These are phyloP conservation scores for Phasia obesa DNA, from an alignment of 2,888 invertebrate genomes.

Conservation along the genomic window DNA sequence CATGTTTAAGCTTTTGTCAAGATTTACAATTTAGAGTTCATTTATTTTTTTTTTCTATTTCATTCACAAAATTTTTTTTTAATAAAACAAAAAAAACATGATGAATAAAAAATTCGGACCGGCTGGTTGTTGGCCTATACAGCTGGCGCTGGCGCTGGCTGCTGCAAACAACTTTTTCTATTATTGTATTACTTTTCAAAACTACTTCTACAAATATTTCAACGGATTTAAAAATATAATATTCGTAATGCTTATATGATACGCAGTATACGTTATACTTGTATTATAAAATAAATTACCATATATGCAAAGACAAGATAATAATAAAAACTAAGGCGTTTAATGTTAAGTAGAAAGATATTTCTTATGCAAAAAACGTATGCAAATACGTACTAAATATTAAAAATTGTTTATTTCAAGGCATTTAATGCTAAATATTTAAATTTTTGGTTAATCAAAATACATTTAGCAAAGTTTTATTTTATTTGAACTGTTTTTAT, in stretches of 20 bases:
- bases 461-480: too few species aligned
- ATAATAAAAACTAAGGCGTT: constrained; percentile 49
- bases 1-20: too few species aligned
- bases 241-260: neutral
- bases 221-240: constrained; percentile 8
- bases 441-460: too few species aligned
- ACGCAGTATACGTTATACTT: neutral
- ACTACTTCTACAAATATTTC: constrained; percentile 12
- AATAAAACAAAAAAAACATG: too few species aligned
- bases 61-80: neutral
- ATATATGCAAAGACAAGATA: constrained; percentile 55
- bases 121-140: too few species aligned
- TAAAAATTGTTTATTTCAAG: neutral
- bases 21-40: too few species aligned
- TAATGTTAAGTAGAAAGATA: constrained; percentile 32
- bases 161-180: neutral
- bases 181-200: neutral
- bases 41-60: too few species aligned
- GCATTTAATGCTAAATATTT: neutral
- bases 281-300: constrained; percentile 35
- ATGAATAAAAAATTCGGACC: constrained; percentile 13
- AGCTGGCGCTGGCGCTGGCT: too few species aligned
- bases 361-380: neutral
- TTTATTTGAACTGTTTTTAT: too few species aligned
- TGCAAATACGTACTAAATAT: too few species aligned